Evolutionary conservation across 2,797 vertebrate species (phyloP), one percentile per base, ranked within the genome.

Genomic region (Tadarida brasiliensis): DNA sequence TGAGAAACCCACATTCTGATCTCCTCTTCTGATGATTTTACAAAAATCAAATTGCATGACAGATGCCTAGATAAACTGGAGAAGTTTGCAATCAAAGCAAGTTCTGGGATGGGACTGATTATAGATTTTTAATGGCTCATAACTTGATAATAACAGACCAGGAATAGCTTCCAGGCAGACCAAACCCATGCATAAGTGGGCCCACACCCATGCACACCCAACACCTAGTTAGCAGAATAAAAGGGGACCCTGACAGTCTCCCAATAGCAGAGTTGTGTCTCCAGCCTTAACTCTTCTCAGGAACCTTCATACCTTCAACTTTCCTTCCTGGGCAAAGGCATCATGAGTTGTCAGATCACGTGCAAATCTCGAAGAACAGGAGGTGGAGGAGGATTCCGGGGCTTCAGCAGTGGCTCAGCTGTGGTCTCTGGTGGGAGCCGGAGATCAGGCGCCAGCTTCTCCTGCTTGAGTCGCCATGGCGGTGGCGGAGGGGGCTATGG

Each of bases 21-120:
- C 77, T 96, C 57, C 57, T 95, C 61, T 96, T 97, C 2, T 97
- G 97, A 98, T 97, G 97, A 97, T 97, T 95, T 96, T 94, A 97
- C 94, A 97, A 84, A 97, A 97, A 93, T 70, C 49, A 83, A 96
- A 96, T 90, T 84, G 94, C 65, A 2, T 95, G 94, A 94, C 84
- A 97, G 97, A 97, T 97, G 87, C 7, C 22, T 90, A 97, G 96
- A 97, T 97, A 97, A 97, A 96, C 74, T 87, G 44, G 65, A 94
- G 65, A 88, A 44, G 65, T 96, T 88, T 57, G 97, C 96, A 97
- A 91, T 91, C 94, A 49, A 94, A 97, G 96, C 97, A 97, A 93
- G 74, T 95, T 97, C 88, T 94, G 92, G 95, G 65, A 96, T 94
- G 70, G 78, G 87, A 94, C 93, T 96, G 95, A 97, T 96, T 87